phyloP scores from a whole-genome alignment of 2,888 invertebrate species.

The Sericinus montela region DNA sequence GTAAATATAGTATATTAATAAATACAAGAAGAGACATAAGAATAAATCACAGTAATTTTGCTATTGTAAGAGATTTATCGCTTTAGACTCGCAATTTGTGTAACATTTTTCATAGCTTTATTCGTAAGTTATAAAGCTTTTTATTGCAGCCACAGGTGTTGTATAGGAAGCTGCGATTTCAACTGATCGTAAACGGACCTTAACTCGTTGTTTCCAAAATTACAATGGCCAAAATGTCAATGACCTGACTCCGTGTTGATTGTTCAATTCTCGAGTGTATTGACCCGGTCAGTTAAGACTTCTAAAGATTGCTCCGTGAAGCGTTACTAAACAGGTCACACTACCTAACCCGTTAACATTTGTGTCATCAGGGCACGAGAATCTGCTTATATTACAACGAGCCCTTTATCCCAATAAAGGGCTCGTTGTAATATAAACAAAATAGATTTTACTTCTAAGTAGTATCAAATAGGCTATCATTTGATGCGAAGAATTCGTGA shows the following conservation, averaged over 20 bases:
- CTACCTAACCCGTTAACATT: constrained; percentile 55
- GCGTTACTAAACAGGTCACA: constrained; percentile 50
- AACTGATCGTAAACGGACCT: not conserved
- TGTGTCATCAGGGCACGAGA: constrained; percentile 45
- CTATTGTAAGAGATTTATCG: constrained; percentile 33
- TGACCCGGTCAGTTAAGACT: constrained; percentile 21
- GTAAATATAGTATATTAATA: not conserved
- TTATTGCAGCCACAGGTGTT: constrained; percentile 66
- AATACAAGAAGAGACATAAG: not conserved
- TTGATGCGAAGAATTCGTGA: no score
- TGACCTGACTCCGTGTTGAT: constrained; percentile 9
- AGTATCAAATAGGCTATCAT: no score
- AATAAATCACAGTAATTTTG: constrained; percentile 19
- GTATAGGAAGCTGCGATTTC: constrained; percentile 30
- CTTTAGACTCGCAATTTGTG: constrained; percentile 33
- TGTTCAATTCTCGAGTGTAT: not conserved
- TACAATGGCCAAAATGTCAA: not conserved
- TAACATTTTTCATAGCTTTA: constrained; percentile 47
- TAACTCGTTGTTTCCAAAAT: not conserved
- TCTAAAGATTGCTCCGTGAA: constrained; percentile 39
- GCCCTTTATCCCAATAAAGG: constrained; percentile 32
- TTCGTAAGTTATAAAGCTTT: constrained; percentile 58
- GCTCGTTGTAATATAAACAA: constrained; percentile 34
- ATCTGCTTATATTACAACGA: no score
- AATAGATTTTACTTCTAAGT: not conserved